Percentiles rank a stretch among this genome's conserved stretches.
phyloP scores from a whole-genome alignment of 2,888 invertebrate genomes.

The Leptinotarsa peninsularis region DNA sequence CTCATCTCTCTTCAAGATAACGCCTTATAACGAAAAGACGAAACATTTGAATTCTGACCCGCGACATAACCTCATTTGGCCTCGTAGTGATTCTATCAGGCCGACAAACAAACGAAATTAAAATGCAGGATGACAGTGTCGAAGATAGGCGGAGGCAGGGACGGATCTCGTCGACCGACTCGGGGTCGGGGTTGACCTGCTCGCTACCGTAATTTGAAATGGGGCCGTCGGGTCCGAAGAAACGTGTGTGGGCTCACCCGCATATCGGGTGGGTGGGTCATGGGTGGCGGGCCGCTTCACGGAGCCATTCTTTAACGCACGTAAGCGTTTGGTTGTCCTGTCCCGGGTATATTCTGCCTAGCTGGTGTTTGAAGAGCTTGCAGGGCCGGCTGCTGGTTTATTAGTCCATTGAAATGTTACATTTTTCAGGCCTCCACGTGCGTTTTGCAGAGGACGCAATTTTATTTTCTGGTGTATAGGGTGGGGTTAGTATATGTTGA shows the following conservation, averaged over 20 bases:
- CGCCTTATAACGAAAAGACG: too few species aligned
- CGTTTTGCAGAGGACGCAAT: too few species aligned
- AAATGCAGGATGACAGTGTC: conserved; percentile 29
- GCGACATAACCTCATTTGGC: background rate
- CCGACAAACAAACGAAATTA: conserved; percentile 8
- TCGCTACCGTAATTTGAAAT: conserved; percentile 31
- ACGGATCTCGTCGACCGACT: conserved; percentile 22
- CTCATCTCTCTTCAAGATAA: too few species aligned
- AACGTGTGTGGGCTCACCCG: conserved; percentile 35
- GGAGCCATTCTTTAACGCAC: conserved; percentile 29
- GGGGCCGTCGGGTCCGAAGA: conserved; percentile 25
- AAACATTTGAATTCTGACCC: background rate
- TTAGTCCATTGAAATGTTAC: background rate
- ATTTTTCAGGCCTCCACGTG: too few species aligned
- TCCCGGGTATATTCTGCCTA: background rate
- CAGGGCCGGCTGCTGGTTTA: background rate
- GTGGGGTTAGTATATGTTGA: too few species aligned
- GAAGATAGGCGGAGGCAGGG: conserved; percentile 29
- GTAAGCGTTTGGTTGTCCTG: conserved; percentile 2
- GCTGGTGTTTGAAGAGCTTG: background rate
- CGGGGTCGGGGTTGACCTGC: conserved; percentile 29
- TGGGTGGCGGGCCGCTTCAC: conserved; percentile 31
- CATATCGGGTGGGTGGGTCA: conserved; percentile 32
- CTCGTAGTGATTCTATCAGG: background rate
- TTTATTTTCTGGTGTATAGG: too few species aligned